Percentiles rank a stretch among this genome's conserved stretches.
phyloP scores from a whole-genome alignment of 2,888 invertebrate species.

The Nomada goodeniana region DNA sequence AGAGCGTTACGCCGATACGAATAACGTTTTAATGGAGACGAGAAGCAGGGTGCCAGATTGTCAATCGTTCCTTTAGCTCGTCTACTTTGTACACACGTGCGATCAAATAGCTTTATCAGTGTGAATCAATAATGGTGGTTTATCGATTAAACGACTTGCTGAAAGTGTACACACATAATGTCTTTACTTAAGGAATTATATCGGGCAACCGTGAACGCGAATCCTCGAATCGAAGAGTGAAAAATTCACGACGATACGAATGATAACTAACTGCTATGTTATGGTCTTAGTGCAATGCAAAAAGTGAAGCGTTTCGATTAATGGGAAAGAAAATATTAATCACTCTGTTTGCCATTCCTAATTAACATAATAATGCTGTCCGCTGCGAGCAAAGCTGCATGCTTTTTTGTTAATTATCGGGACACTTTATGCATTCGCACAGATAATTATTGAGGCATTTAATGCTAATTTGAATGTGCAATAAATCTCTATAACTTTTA shows the following conservation, averaged over 20 bases:
- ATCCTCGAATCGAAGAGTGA: not conserved
- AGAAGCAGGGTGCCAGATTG: constrained; percentile 62
- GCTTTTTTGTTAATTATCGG: not conserved
- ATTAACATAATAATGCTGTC: not conserved
- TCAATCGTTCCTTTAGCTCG: constrained; percentile 55
- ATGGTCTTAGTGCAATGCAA: not conserved
- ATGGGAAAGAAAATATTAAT: constrained; percentile 8
- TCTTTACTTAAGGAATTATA: too few relatives aligned
- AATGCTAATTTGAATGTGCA: not conserved
- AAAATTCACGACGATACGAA: not conserved
- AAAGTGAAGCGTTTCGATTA: not conserved
- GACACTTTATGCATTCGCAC: not conserved
- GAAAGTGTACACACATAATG: constrained; percentile 40
- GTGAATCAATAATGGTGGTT: constrained; percentile 60
- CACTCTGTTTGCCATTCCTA: not conserved
- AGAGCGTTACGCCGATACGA: constrained; percentile 20
- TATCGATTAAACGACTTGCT: constrained; percentile 59
- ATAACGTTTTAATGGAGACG: constrained; percentile 66
- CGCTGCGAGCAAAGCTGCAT: not conserved
- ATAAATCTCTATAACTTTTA: constrained; percentile 44
- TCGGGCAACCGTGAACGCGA: too few relatives aligned
- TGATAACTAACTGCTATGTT: not conserved
- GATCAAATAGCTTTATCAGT: constrained; percentile 65
- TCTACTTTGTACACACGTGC: constrained; percentile 34
- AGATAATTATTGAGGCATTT: constrained; percentile 19